Evolutionary conservation across 1,140 invertebrate species (phyloP), one percentile per base, ranked within the genome.

Genomic region (Plutomurus gul): DNA sequence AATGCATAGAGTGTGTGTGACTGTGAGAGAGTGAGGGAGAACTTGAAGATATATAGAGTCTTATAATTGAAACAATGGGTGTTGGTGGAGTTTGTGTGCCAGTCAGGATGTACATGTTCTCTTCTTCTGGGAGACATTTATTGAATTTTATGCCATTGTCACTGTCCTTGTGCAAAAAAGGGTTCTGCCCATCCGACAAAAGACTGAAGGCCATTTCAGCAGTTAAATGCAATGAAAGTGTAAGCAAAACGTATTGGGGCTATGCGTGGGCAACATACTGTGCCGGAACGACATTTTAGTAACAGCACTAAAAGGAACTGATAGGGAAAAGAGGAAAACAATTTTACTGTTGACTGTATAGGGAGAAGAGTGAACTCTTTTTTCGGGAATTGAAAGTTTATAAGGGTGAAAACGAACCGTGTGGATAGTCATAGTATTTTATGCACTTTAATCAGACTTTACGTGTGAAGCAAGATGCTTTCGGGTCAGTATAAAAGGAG

Each of bases 131-230:
- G 16, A 27, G 56, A 65, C 56, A 65, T 65, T 65, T 65, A 65
- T 65, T 65, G 56, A 65, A 65, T 65, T 65, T 65, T 65, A 65
- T 65, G 27, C 56, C 36, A 33, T 65, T 65, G 56, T 65, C 56
- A 65, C 56, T 65, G 56, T 30, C 56, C 36, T 65, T 25, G 7
- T 51, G 47, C 18, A 18, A 16, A 60, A 22, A 60, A 51, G 27
- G 22, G 51, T 30, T 65, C 22, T 65, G 30, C 56, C 8, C 13
- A 33, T 6, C 27, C 30, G 18, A 65, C 30, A 30, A 65, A 33
- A 27, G 56, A 65, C 56, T 36, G 30, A 65, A 65, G 56, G 56
- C 56, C 56, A 30, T 65, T 65, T 11, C 56, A 33, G 30, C 56
- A 65, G 56, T 65, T 65, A 65, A 65, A 65, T 65, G 56, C 56